Evolutionary conservation across 2,888 invertebrate genomes (phyloP).

Genomic region (Drosophila subquinaria): DNA sequence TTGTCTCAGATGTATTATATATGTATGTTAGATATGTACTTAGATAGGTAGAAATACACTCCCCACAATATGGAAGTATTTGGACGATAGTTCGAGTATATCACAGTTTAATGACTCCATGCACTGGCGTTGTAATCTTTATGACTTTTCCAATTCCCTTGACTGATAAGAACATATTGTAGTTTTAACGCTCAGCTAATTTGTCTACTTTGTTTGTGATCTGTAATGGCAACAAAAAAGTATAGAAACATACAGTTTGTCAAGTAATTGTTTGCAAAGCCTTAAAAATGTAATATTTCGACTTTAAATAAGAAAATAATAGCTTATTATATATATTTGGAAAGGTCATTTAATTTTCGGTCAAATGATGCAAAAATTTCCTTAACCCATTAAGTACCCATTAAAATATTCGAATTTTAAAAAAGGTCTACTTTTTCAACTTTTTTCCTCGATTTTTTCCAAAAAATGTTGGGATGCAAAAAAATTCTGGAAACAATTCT

Average conservation of each 20-base stretch:
- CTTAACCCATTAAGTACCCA: no score
- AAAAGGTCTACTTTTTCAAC: no score
- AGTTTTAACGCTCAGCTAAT: constrained; percentile 9
- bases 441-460: no score
- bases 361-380: no score
- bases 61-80: neutral
- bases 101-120: constrained; percentile 65
- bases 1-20: constrained; percentile 63
- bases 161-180: constrained; percentile 41
- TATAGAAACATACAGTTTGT: neutral
- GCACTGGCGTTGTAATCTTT: constrained; percentile 46
- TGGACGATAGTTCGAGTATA: constrained; percentile 34
- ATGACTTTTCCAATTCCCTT: constrained; percentile 17
- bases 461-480: no score
- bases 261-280: no score
- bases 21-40: neutral
- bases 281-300: no score
- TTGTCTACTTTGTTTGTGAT: constrained; percentile 1
- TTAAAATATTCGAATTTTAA: no score
- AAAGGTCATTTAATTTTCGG: no score
- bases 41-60: neutral
- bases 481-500: no score
- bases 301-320: no score
- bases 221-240: constrained; percentile 16
- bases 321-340: no score